phyloP scores from a whole-genome alignment of 2,113 vertebrate species.

The Stictonetta naevosa region DNA sequence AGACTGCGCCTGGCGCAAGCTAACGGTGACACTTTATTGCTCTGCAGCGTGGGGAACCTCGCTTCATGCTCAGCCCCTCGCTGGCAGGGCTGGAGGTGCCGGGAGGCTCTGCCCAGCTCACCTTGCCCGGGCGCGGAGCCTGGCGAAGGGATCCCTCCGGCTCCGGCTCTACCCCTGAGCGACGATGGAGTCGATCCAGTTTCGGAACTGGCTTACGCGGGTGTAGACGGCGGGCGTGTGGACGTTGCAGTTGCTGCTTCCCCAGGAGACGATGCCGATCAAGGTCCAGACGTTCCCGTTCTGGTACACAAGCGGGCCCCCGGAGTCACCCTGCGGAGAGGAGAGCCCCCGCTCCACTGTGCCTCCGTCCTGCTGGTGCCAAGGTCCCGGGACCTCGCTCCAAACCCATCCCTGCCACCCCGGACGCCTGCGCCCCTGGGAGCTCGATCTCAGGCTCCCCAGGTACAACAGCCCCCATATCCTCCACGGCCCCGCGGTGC shows the following conservation, averaged over 20 bases:
- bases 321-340: constrained; percentile 26
- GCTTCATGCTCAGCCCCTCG: background rate
- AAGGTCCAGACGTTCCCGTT: background rate
- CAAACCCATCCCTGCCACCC: background rate
- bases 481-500: background rate
- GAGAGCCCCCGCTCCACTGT: background rate
- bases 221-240: background rate
- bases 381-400: background rate
- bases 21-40: background rate
- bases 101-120: background rate
- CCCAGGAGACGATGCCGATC: constrained; percentile 46
- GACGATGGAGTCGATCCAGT: background rate
- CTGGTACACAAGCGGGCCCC: constrained; percentile 30
- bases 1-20: background rate
- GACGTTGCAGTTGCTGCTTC: background rate
- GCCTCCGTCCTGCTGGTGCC: background rate
- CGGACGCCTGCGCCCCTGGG: background rate
- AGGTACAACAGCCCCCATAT: fast-evolving
- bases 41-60: background rate
- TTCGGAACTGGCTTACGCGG: constrained; percentile 4
- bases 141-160: fast-evolving
- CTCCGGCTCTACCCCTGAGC: background rate
- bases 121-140: fast-evolving
- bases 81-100: background rate
- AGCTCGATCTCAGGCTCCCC: background rate